Evolutionary conservation across 2,888 invertebrate genomes (phyloP), one percentile per base, ranked within the genome.

Genomic region (Lasioglossum morio): DNA sequence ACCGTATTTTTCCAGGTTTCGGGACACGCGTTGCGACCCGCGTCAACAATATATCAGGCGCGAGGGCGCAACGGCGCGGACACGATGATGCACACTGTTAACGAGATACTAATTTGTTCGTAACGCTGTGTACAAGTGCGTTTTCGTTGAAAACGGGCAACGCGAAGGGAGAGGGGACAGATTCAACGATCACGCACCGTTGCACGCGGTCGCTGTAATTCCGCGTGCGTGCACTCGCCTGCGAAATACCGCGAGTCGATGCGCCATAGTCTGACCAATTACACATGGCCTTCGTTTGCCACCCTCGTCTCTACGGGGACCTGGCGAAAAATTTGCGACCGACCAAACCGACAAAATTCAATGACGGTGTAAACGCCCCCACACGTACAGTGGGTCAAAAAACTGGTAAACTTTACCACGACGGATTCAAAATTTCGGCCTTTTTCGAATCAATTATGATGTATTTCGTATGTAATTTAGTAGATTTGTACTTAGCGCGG

Each of bases 231-330:
- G 27, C 63, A 27, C 63, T 14, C 27, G 63, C 60, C 60, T 30
- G 63, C 46, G 34, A 86, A 86, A 75, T 81, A 75, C 85, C 78
- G 74, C 77, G 85, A 84, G 78, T 78, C 85, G 85, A 86, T 85
- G 78, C 78, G 72, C 85, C 81, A 79, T 75, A n/a, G 57, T 27
- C 81, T 87, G 89, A 90, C 90, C 91, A 90, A 91, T 91, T 90
- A 87, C 87, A 63, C 80, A 48, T 80, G 40, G 80, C 30, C 4
- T 37, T 53, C 23, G 46, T 14, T 53, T 34, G 53, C 69, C 34
- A 53, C 34, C 57, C 82, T 30, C 74, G 48, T n/a, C 30, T 27
- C 73, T 19, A 8, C 46, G 34, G n/a, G 78, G 63, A 37, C 8
- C 57, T 19, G 66, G 57, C 57, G 77, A 81, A 86, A 86, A 86